Percentiles rank a stretch among this genome's conserved stretches.
phyloP scores from a whole-genome alignment of 2,797 vertebrate species.

The Sebastes iracundus region DNA sequence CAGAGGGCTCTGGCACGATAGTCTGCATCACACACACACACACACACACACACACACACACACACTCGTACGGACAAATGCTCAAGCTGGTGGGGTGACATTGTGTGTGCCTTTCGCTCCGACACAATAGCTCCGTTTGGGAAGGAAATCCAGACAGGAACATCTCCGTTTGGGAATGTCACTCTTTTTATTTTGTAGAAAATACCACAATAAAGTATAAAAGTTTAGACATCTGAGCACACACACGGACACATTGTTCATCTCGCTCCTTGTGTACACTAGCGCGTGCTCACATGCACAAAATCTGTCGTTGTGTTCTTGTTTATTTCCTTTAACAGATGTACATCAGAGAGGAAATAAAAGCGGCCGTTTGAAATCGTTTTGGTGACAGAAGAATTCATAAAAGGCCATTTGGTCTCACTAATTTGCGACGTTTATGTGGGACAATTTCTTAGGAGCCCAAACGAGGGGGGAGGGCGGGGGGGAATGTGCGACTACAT shows the following conservation, averaged over 20 bases:
- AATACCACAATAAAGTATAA: neutral
- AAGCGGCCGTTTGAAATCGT: constrained; percentile 58
- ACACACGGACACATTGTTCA: neutral
- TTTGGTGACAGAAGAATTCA: constrained; percentile 74
- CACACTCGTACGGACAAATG: constrained; percentile 45
- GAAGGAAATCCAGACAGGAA: constrained; percentile 43
- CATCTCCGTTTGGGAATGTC: constrained; percentile 31
- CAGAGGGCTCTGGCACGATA: constrained; percentile 75
- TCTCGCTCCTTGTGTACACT: neutral
- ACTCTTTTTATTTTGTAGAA: too few species aligned
- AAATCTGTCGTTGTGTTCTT: constrained; percentile 55
- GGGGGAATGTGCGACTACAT: constrained; percentile 51
- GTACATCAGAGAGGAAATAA: constrained; percentile 69
- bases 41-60: constrained; percentile 32
- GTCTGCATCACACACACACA: constrained; percentile 32
- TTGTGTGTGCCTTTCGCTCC: constrained; percentile 55
- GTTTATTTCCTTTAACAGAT: constrained; percentile 73
- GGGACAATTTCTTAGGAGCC: constrained; percentile 73
- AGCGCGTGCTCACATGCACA: neutral
- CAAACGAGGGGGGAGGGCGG: neutral
- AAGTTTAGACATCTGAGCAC: neutral
- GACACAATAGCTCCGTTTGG: constrained; percentile 54
- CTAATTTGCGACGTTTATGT: constrained; percentile 76
- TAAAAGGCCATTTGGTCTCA: constrained; percentile 78
- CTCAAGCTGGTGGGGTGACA: constrained; percentile 70